These are phyloP conservation scores for Drosophila azteca DNA, from an alignment of 1,140 invertebrate species.

Conservation along the genomic window DNA sequence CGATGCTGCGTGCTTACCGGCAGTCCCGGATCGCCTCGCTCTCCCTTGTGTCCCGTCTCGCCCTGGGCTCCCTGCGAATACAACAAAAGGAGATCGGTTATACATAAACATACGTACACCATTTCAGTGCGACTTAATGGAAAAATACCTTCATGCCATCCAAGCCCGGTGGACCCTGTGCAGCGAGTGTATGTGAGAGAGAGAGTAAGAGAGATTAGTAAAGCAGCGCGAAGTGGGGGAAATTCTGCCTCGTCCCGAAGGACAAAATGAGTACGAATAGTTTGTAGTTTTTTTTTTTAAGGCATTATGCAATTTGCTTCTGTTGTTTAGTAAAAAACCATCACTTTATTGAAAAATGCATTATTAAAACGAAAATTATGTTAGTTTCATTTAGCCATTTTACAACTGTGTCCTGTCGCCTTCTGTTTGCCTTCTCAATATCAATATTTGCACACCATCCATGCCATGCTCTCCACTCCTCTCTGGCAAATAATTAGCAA, in stretches of 20 bases:
- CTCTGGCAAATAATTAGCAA: constrained; percentile 38
- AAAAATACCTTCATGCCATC: constrained; percentile 89
- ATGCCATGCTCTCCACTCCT: no score
- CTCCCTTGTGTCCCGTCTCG: constrained; percentile 94
- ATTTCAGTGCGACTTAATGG: constrained; percentile 40
- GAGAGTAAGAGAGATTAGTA: constrained; percentile 50
- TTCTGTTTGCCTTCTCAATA: constrained; percentile 11
- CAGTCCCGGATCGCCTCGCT: constrained; percentile 94
- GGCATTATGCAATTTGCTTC: constrained; percentile 8
- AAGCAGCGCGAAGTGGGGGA: constrained; percentile 10
- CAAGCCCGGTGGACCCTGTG: constrained; percentile 89
- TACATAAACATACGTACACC: constrained; percentile 14
- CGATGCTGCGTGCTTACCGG: constrained; percentile 88
- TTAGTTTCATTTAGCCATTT: constrained; percentile 73
- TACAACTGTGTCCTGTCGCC: constrained; percentile 51
- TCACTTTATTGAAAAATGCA: constrained; percentile 81
- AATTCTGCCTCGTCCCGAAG: constrained; percentile 4
- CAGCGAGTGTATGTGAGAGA: constrained; percentile 36
- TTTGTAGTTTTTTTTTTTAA: background rate
- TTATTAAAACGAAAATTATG: constrained; percentile 79
- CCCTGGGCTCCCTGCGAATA: constrained; percentile 92
- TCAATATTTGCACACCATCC: constrained; percentile 35
- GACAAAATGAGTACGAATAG: constrained; percentile 10
- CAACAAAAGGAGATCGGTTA: constrained; percentile 22
- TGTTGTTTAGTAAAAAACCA: constrained; percentile 78